Evolutionary conservation across 2,113 vertebrate species (phyloP), one percentile per base, ranked within the genome.

Genomic region (Lagenorhynchus albirostris): DNA sequence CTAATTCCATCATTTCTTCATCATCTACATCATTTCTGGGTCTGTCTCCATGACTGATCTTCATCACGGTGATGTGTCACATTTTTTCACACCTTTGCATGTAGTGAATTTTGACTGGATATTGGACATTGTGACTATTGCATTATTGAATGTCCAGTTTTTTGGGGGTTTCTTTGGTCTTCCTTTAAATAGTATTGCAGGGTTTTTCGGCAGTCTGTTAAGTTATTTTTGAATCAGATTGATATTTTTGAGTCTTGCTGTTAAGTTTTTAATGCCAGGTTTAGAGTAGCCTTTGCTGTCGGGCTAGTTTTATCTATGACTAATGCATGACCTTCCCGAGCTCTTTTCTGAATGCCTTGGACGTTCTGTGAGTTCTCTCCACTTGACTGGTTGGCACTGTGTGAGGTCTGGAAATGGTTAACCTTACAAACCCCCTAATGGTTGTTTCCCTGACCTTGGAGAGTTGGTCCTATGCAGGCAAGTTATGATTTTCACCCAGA

Each of bases 31-130:
- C 41, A 17, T 38, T 62, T 73, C 79, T 36, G 50, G 23, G 5
- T 33, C 13, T 60, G 18, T 63, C 9, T 23, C 80, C 58, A 4
- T 15, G 60, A 38, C 31, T 68, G 81, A 31, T 6, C 36, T 38
- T 73, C 18, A 0, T 20, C 41, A 26, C 3, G 53, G 29, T 0
- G 8, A 1, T 12, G 8, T 9, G 6, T 79, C 6, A 26, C 6
- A 2, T 38, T 63, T n/a, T 33, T 44, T 60, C 33, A 8, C 2
- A 23, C 31, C 8, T 8, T 53, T 8, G 6, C 8, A 0, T 68
- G 23, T 26, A 14, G 70, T 33, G 3, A 36, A 23, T 31, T 74
- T 17, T 5, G 47, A 20, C 17, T 58, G 38, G 87, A 23, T 44
- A 26, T 33, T 1, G 14, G 62, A 21, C 33, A 15, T 15, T 41